Base-by-base conservation (phyloP, 1,140 invertebrate species). In the Lanistes nyassanus region DNA sequence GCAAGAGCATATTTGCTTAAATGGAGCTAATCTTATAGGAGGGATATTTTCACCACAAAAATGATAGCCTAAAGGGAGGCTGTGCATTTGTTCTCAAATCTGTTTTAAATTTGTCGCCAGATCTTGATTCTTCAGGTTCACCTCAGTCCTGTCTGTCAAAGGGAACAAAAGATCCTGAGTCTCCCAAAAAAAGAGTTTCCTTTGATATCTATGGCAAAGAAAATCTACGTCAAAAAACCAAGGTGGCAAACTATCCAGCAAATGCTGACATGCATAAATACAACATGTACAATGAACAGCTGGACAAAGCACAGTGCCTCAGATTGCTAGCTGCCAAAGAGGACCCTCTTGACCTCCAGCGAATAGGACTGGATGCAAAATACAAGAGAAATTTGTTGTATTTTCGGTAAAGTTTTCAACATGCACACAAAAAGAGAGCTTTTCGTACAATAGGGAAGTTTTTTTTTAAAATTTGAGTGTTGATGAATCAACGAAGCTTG, bases 161-260 rank as follows among this genome's bases (percentile, higher is more conserved):
- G 68, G 82, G 80, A 51, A 80, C 76, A n/a, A 80, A 77, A 39
- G 85, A 84, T 47, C 64, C 77, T 39, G 83, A 85, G 16, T 81
- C 84, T 42, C 85, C 84, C 47, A 86, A 86, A 77, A 86, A 86
- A 72, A 83, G 83, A 65, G 85, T 86, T 26, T 80, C 84, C 13
- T 86, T 86, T 80, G 83, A 86, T 58, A 81, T 83, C 79, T 84
- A 83, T 55, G 83, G 83, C 19, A 86, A 86, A 64, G 85, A 86
- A 74, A 86, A 86, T 75, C 75, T 83, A 19, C 76, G 83, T 34
- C 71, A 82, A 34, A 80, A 80, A 56, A 60, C 79, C 53, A 79
- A 73, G 39, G 75, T 77, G 42, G 55, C 66, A 2, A 79, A 83
- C 51, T 78, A 79, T 39, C 19, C 23, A 31, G 39, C 66, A 21